Percentiles rank a stretch among this genome's conserved stretches.
phyloP scores from a whole-genome alignment of 2,797 vertebrate species.

The Halcyon badia region DNA sequence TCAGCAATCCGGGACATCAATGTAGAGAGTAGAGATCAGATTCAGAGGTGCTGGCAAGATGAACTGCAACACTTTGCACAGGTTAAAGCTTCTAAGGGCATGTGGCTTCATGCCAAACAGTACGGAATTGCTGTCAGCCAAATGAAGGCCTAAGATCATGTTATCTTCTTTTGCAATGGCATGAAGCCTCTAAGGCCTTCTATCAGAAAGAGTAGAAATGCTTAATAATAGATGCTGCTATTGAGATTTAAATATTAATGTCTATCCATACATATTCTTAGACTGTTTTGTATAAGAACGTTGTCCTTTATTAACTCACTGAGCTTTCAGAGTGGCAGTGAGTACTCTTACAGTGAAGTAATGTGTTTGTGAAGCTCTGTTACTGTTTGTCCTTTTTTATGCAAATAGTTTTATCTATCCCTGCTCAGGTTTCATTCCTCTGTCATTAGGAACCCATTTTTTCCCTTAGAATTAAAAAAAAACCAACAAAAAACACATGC shows the following conservation, averaged over 20 bases:
- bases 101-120: background rate
- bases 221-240: conserved; percentile 34
- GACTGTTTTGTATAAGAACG: background rate
- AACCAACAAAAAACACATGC: fast-evolving
- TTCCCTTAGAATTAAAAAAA: background rate
- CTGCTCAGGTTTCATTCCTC: background rate
- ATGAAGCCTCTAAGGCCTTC: background rate
- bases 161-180: background rate
- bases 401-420: background rate
- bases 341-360: background rate
- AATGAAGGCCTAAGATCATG: background rate
- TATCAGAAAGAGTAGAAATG: background rate
- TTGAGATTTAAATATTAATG: conserved; percentile 61
- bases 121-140: background rate
- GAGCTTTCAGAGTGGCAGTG: background rate
- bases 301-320: conserved; percentile 13
- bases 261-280: background rate
- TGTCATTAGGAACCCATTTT: background rate
- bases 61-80: background rate
- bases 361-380: background rate
- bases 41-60: background rate
- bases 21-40: background rate
- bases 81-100: background rate
- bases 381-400: background rate
- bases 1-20: background rate